Percentiles rank a stretch among this genome's conserved stretches.
phyloP scores from a whole-genome alignment of 2,888 invertebrate genomes.

The Tenthredo amoena region DNA sequence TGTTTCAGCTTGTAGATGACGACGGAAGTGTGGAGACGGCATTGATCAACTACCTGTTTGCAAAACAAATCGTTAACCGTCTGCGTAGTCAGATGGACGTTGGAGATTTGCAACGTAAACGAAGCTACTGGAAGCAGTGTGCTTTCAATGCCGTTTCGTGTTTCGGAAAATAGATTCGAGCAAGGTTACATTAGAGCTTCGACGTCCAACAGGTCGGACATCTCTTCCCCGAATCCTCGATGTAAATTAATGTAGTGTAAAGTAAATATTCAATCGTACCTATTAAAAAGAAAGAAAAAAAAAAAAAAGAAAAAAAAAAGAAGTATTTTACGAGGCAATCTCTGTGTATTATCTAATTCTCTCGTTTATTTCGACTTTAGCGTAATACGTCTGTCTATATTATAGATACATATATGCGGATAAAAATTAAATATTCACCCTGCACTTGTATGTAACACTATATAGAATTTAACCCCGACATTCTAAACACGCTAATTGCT shows the following conservation, averaged over 20 bases:
- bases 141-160: constrained; percentile 82
- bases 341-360: constrained; percentile 27
- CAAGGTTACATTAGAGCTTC: not conserved
- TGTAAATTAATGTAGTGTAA: constrained; percentile 52
- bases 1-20: constrained; percentile 74
- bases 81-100: constrained; percentile 78
- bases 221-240: constrained; percentile 34
- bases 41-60: constrained; percentile 79
- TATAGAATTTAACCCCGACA: not conserved
- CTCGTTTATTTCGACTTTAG: not conserved
- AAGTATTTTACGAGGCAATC: constrained; percentile 25
- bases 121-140: constrained; percentile 81
- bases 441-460: not conserved
- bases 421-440: not conserved
- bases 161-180: constrained; percentile 78
- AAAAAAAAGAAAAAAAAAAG: not conserved
- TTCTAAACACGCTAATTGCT: not conserved
- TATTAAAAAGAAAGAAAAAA: not conserved
- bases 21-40: constrained; percentile 78
- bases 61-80: constrained; percentile 78
- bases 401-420: not conserved
- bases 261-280: constrained; percentile 36
- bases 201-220: constrained; percentile 8
- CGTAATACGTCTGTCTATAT: not conserved
- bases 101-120: constrained; percentile 79